These are phyloP conservation scores for Spizella passerina DNA, from an alignment of 2,797 vertebrate species.

Conservation along the genomic window DNA sequence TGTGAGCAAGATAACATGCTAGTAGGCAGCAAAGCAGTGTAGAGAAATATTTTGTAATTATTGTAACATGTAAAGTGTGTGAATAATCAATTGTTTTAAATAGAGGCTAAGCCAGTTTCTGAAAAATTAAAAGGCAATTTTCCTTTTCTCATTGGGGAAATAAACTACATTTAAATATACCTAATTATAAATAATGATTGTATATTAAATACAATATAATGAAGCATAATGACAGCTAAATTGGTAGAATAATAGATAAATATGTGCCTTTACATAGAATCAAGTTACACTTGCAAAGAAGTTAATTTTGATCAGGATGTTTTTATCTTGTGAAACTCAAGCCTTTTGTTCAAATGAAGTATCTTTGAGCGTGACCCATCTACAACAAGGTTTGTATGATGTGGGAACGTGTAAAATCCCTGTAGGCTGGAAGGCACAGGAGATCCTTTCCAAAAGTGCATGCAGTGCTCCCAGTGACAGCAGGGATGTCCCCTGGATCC, in stretches of 20 bases:
- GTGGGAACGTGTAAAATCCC: not conserved
- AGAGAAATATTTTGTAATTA: not conserved
- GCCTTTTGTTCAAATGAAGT: not conserved
- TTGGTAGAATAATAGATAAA: not conserved
- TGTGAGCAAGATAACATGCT: not conserved
- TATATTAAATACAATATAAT: not conserved
- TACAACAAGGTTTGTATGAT: not conserved
- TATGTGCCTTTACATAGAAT: not conserved
- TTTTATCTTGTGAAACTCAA: not conserved
- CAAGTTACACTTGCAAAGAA: not conserved
- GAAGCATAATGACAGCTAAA: not conserved
- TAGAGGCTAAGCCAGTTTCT: not conserved
- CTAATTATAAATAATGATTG: not conserved
- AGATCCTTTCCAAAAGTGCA: not conserved
- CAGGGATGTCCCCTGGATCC: fast-evolving
- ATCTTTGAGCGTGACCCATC: not conserved
- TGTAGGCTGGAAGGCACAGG: not conserved
- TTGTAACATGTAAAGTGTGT: not conserved
- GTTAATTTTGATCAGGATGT: not conserved
- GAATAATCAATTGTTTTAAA: not conserved
- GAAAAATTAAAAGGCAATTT: not conserved
- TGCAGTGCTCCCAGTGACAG: not conserved
- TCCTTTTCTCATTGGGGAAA: not conserved
- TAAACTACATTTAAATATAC: not conserved
- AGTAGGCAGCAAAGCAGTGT: not conserved